Evolutionary conservation across 1,140 invertebrate species (phyloP), one percentile per base, ranked within the genome.

Genomic region (Drosophila triauraria): DNA sequence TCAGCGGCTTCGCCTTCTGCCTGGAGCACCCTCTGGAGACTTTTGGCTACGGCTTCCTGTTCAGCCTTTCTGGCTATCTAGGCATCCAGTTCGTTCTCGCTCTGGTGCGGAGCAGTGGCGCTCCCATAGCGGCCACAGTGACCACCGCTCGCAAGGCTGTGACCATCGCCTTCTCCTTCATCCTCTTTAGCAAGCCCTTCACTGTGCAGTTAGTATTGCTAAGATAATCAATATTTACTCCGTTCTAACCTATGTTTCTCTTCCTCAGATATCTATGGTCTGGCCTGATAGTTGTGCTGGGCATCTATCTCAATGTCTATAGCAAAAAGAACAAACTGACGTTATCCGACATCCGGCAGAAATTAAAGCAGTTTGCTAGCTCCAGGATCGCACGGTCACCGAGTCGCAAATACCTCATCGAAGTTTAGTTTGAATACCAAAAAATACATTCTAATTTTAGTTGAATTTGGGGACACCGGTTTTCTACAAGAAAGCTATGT

Each of bases 151-250:
- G 98, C 50, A 99, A 99, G 94, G 98, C 97, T 25, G 94, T 99
- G 1, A 98, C 98, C 1, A 99, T 99, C 54, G 94, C 98, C 42
- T 94, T 99, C 65, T 99, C 98, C 2, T 99, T 99, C 93, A 69
- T 99, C 43, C 96, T 99, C 77, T 99, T 99, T 91, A 95, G 96
- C 91, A 99, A 99, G 93, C 98, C 98, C 7, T 99, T 99, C 90
- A 98, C 97, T 12, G 94, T 97, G 67, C 97, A 98, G 97, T 98
- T 95, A 96, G 96, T 95, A 48, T 51, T 1, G 1, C 4, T 13
- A 8, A 13, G 6, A 1, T 6, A 0, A 32, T 13, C 0, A 9
- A 0, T 9, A 12, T 0, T 1, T 23, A 10, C 17, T 15, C 2
- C 0, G 9, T 17, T 35, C 0, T 17, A 17, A 30, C 46, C 47